Percentiles rank a stretch among this genome's conserved stretches.
phyloP scores from a whole-genome alignment of 2,888 invertebrate species.

The Eutolmus rufibarbis region DNA sequence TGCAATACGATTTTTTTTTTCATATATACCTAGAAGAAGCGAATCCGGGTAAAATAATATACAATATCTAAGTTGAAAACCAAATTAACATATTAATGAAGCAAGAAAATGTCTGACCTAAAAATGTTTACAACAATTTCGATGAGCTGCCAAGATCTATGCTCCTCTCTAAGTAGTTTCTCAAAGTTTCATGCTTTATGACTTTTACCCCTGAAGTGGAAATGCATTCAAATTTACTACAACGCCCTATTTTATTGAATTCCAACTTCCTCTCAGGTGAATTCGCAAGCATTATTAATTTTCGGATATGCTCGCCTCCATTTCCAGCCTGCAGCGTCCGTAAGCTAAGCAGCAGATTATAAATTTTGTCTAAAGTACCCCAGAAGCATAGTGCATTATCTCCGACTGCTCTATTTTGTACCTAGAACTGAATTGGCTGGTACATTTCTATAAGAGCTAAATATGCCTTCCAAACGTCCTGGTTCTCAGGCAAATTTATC shows the following conservation, averaged over 20 bases:
- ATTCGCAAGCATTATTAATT: conserved; percentile 1
- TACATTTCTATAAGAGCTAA: background rate
- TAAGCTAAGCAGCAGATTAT: background rate
- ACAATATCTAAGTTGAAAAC: background rate
- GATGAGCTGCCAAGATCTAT: background rate
- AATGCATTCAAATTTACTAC: background rate
- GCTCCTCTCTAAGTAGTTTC: background rate
- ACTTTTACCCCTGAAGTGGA: background rate
- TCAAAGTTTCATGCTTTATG: background rate
- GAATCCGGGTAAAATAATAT: background rate
- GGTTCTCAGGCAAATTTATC: conserved; percentile 1
- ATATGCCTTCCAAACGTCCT: conserved; percentile 12
- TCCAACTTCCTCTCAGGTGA: background rate
- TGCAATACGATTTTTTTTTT: no score
- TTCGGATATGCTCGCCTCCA: background rate
- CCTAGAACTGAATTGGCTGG: background rate
- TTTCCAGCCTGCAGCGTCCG: background rate
- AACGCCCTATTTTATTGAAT: background rate
- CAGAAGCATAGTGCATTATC: background rate
- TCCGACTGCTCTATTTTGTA: background rate
- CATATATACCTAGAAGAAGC: background rate
- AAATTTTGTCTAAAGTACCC: conserved; percentile 13
- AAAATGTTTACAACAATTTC: background rate
- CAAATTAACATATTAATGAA: background rate
- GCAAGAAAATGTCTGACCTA: background rate